Evolutionary conservation across 2,797 vertebrate species (phyloP).

Genomic region (Phalanger gymnotis): DNA sequence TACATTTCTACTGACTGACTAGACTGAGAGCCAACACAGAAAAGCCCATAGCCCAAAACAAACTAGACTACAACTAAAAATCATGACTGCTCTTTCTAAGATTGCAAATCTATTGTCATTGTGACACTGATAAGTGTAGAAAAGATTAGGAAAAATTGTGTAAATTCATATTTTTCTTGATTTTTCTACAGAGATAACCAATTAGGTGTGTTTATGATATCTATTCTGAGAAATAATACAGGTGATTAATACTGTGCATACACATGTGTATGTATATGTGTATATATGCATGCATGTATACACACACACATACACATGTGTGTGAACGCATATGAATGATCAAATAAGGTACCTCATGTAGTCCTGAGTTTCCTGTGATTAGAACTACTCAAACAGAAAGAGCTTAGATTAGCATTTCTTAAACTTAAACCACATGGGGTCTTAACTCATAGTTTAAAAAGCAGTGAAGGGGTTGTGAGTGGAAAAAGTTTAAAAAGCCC

Average conservation of each 20-base stretch:
- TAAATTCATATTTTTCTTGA: constrained; percentile 37
- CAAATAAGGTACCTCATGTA: too few relatives aligned
- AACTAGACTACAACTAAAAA: background rate
- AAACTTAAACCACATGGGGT: too few relatives aligned
- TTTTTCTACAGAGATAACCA: constrained; percentile 39
- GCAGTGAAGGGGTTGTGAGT: too few relatives aligned
- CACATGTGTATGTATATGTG: background rate
- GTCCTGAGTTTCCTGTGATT: background rate
- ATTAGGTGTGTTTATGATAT: constrained; percentile 36
- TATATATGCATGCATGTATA: too few relatives aligned
- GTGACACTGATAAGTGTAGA: background rate
- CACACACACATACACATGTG: too few relatives aligned
- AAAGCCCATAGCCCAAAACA: background rate
- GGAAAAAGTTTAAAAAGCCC: too few relatives aligned
- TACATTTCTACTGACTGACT: background rate
- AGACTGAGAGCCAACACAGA: background rate
- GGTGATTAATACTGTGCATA: background rate
- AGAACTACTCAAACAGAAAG: background rate
- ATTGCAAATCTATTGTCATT: background rate
- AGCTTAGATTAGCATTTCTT: background rate
- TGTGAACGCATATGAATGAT: too few relatives aligned
- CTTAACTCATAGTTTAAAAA: too few relatives aligned
- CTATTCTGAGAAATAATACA: background rate
- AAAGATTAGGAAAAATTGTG: constrained; percentile 34
- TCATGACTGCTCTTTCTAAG: background rate